Base-by-base conservation (phyloP, 37 sponge, comb jelly and placozoan species). In the Sycon ciliatum region DNA sequence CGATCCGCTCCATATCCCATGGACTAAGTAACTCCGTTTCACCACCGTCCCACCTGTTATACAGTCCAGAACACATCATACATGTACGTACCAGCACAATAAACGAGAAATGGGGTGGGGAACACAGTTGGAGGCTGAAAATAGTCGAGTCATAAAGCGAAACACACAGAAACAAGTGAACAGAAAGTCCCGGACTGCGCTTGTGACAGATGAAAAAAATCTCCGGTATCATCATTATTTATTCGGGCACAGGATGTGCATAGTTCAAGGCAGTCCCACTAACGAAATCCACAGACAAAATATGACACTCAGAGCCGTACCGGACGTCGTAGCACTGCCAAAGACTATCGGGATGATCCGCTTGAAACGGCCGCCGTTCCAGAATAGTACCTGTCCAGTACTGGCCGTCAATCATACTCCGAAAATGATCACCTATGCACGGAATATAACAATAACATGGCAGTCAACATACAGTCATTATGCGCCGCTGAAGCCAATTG, bases 1-100 rank as follows among this genome's bases (percentile, higher is more conserved):
- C n/a, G 29, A 82, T 27, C 3, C 76, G 82, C 34, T 81, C 77
- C 87, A 91, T 83, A 56, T 91, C 92, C 92, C 92, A 91, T 0
- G 92, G 92, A 40, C 87, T 86, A 34, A 91, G 66, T 26, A 40
- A 63, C 36, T 87, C 92, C 0, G 63, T 69, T 0, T 65, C 78
- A 2, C 74, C 82, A 70, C 85, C 86, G 56, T 68, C 70, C 70
- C 70, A 68, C 26, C 70, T 68, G 22, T 53, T 9, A 30, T 9
- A 18, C 9, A 61, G 16, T 61, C 31, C n/a, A n/a, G n/a, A n/a
- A n/a, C n/a, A n/a, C n/a, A n/a, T n/a, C n/a, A n/a, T n/a, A n/a
- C n/a, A n/a, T n/a, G n/a, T n/a, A n/a, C n/a, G n/a, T n/a, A n/a
- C n/a, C n/a, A n/a, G n/a, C n/a, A n/a, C n/a, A n/a, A n/a, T n/a